Conservation (phyloP, 2,113 vertebrate genomes). For the Rafetus swinhoei region DNA sequence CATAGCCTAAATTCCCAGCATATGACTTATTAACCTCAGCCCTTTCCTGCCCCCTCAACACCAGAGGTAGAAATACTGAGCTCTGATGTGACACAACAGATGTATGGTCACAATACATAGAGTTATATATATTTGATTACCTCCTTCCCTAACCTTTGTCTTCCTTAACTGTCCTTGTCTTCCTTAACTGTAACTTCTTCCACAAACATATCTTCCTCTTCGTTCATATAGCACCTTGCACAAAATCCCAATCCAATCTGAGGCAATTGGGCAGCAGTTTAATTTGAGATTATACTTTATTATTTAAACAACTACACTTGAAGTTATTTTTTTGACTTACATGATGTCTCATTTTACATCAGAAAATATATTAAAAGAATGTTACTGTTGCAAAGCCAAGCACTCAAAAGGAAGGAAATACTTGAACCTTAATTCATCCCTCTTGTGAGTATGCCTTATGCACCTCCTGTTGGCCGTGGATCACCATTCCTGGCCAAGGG, state of each 20-base stretch:
- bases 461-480: neutral
- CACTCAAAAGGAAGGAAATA: neutral
- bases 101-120: neutral
- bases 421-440: neutral
- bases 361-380: neutral
- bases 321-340: neutral
- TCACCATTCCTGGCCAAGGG: constrained; percentile 10
- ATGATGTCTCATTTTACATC: neutral
- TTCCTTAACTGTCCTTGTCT: neutral
- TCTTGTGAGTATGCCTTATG: too few species aligned
- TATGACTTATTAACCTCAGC: too few species aligned
- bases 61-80: too few species aligned
- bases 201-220: neutral
- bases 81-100: neutral
- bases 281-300: neutral
- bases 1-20: too few species aligned
- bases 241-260: neutral
- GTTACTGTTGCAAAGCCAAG: neutral
- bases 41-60: too few species aligned
- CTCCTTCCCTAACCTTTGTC: neutral
- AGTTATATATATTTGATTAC: neutral
- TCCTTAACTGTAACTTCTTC: neutral
- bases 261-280: accelerated
- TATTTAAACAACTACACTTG: neutral
- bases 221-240: neutral